Evolutionary conservation across 2,888 invertebrate species (phyloP).

Genomic region (Archips crataeganus): DNA sequence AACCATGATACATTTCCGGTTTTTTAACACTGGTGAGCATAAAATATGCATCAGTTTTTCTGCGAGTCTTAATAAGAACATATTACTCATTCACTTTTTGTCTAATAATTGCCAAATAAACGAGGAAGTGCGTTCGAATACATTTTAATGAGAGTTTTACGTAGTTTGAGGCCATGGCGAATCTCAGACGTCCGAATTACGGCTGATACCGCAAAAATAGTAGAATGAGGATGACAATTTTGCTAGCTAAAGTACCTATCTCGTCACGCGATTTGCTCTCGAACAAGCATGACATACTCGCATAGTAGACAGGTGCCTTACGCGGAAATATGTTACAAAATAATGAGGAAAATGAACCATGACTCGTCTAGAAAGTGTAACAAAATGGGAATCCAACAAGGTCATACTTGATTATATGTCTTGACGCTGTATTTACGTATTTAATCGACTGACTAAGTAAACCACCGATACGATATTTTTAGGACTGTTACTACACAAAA

Average conservation of each 20-base stretch:
- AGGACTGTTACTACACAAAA: background rate
- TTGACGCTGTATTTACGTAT: conserved; percentile 10
- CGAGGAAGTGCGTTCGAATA: conserved; percentile 22
- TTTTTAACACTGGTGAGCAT: background rate
- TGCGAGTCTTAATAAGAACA: conserved; percentile 20
- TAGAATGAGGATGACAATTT: background rate
- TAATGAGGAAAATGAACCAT: conserved; percentile 31
- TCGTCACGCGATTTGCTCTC: background rate
- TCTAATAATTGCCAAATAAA: conserved; percentile 21
- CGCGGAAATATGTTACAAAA: conserved; percentile 23
- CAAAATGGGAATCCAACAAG: conserved; percentile 14
- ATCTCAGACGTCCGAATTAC: background rate
- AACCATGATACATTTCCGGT: conserved; percentile 17
- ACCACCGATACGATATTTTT: conserved; percentile 10
- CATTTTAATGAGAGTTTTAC: conserved; percentile 26
- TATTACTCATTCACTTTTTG: conserved; percentile 25
- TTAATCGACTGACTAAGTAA: conserved; percentile 25
- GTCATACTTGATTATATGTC: conserved; percentile 25
- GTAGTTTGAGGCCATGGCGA: conserved; percentile 4
- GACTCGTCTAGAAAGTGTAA: background rate
- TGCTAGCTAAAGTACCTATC: background rate
- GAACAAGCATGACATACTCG: background rate
- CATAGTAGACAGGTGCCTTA: background rate
- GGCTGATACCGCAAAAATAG: background rate
- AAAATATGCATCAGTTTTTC: conserved; percentile 25